phyloP scores from a whole-genome alignment of 2,113 vertebrate genomes.

The Pteropus alecto region DNA sequence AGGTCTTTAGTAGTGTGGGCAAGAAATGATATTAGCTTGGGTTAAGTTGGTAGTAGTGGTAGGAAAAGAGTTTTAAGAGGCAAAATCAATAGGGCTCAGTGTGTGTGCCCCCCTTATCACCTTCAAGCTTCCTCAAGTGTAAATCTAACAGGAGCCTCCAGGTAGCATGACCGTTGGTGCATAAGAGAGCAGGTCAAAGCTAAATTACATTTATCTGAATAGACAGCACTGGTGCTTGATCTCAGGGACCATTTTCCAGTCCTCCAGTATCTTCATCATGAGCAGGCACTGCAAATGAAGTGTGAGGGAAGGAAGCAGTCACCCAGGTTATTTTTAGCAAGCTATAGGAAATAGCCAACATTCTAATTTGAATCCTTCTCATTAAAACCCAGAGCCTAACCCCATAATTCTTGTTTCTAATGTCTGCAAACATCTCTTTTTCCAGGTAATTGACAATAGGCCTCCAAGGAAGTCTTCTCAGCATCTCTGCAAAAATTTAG shows the following conservation, averaged over 20 bases:
- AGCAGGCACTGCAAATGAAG: conserved; percentile 43
- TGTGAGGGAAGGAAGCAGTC: background rate
- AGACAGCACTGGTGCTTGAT: background rate
- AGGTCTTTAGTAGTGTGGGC: background rate
- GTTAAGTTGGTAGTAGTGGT: background rate
- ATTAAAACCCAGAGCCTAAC: conserved; percentile 47
- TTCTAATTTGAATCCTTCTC: conserved; percentile 59
- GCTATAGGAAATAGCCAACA: conserved; percentile 39
- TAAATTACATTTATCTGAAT: background rate
- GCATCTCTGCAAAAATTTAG: conserved; percentile 58
- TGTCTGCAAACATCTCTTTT: conserved; percentile 49
- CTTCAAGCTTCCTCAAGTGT: conserved; percentile 24
- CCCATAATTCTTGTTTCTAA: conserved; percentile 35
- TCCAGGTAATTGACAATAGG: conserved; percentile 48
- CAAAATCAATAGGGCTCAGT: background rate
- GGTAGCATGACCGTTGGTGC: background rate
- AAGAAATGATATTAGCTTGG: background rate
- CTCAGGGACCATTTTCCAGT: conserved; percentile 28
- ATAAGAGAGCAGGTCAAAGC: background rate
- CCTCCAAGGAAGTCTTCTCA: conserved; percentile 36
- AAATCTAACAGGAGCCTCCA: background rate
- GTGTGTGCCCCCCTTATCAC: background rate
- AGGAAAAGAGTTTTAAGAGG: background rate
- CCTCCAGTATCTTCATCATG: conserved; percentile 17
- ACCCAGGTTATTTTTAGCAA: conserved; percentile 63